A percentile compares a stretch with the other conserved stretches of the same genome.
Conservation (phyloP, 2,113 vertebrate genomes). For the Mohoua ochrocephala region DNA sequence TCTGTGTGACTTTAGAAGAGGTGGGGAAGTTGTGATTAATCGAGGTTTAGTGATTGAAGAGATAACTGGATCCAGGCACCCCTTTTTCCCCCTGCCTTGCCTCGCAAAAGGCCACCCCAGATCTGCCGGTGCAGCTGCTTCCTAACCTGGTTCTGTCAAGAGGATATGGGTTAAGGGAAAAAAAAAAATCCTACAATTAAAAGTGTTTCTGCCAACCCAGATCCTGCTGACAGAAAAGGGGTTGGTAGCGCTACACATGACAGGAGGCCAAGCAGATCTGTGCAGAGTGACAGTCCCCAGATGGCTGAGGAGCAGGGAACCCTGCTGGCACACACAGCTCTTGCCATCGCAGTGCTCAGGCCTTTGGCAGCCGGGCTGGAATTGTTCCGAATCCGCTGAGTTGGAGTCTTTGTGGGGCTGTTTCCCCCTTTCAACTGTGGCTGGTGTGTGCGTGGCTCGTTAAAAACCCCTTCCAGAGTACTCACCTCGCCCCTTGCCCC, state of each 20-base stretch:
- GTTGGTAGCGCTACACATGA: background rate
- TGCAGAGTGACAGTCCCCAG: constrained; percentile 31
- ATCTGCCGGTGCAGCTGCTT: background rate
- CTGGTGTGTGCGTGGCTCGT: background rate
- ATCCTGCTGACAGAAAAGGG: constrained; percentile 4
- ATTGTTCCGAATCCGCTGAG: accelerated
- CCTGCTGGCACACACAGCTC: background rate
- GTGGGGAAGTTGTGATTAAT: background rate
- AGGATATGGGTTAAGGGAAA: background rate
- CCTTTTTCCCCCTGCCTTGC: background rate
- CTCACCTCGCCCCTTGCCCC: background rate
- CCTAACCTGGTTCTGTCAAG: constrained; percentile 48
- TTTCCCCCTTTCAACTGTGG: background rate
- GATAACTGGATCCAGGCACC: background rate
- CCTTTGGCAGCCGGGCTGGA: background rate
- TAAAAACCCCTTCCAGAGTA: background rate
- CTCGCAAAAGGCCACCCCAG: background rate
- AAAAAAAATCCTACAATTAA: background rate
- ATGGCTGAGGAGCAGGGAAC: constrained; percentile 7
- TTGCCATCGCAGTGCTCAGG: accelerated
- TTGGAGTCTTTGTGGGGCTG: background rate
- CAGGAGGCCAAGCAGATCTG: constrained; percentile 5
- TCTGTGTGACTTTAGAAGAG: accelerated
- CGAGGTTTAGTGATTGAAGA: background rate
- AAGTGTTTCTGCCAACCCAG: constrained; percentile 31